Percentiles rank a stretch among this genome's conserved stretches.
phyloP scores from a whole-genome alignment of 2,113 vertebrate species.

The Coptodon bakossiorum region DNA sequence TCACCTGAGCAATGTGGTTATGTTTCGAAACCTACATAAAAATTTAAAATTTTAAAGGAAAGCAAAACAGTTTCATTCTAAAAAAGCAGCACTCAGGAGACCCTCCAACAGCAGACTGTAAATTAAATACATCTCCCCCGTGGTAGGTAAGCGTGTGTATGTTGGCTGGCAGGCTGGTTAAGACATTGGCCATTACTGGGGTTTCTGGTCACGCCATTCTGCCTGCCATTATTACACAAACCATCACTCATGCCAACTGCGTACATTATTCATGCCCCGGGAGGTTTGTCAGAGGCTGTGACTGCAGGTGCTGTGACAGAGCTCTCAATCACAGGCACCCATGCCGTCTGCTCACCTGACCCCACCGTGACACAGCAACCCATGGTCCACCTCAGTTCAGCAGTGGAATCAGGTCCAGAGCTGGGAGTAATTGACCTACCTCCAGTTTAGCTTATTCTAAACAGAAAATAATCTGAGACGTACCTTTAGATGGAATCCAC shows the following conservation, averaged over 20 bases:
- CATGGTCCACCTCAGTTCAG: background rate
- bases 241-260: slow-evolving; percentile 58
- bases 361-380: background rate
- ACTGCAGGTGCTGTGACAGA: slow-evolving; percentile 60
- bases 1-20: background rate
- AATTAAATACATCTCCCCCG: slow-evolving; percentile 28
- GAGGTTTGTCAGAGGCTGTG: slow-evolving; percentile 46
- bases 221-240: slow-evolving; percentile 56
- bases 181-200: slow-evolving; percentile 32
- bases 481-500: slow-evolving; percentile 15
- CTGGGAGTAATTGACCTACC: background rate
- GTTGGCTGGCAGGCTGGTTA: slow-evolving; percentile 16
- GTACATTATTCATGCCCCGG: slow-evolving; percentile 61
- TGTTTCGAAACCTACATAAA: slow-evolving; percentile 26
- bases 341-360: slow-evolving; percentile 31
- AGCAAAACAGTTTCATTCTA: slow-evolving; percentile 32
- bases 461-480: background rate
- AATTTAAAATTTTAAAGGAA: slow-evolving; percentile 19
- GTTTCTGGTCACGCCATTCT: slow-evolving; percentile 60
- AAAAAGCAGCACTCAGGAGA: background rate
- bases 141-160: background rate
- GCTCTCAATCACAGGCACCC: slow-evolving; percentile 51
- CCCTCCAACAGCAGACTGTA: background rate
- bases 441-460: background rate
- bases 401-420: background rate